phyloP scores from a whole-genome alignment of 1,140 invertebrate genomes.

The Heliothis virescens region DNA sequence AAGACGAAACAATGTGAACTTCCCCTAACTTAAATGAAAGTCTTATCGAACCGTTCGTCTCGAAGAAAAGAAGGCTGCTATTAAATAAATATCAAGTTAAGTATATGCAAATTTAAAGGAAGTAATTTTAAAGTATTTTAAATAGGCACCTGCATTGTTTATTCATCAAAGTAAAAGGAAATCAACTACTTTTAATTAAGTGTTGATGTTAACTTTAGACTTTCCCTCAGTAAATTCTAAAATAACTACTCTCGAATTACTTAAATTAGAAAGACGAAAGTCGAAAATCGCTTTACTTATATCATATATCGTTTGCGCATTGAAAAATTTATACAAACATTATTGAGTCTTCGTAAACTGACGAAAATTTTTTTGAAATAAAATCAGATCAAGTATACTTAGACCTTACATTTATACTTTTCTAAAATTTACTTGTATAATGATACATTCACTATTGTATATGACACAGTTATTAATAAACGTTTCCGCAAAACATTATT shows the following conservation, averaged over 20 bases:
- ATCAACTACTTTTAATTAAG: background rate
- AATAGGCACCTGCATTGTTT: conserved; percentile 24
- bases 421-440: too few relatives aligned
- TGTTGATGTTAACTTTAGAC: background rate
- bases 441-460: background rate
- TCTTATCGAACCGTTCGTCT: background rate
- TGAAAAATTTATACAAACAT: too few relatives aligned
- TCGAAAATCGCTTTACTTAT: too few relatives aligned
- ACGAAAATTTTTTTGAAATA: too few relatives aligned
- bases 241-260: too few relatives aligned
- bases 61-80: conserved; percentile 14
- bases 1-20: background rate
- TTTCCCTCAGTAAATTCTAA: background rate
- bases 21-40: conserved; percentile 27
- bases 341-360: too few relatives aligned
- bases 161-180: background rate
- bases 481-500: conserved; percentile 8
- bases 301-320: too few relatives aligned
- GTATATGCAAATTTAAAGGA: conserved; percentile 35
- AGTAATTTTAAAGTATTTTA: conserved; percentile 43
- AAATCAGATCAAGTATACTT: too few relatives aligned
- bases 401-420: too few relatives aligned
- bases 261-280: too few relatives aligned
- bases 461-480: conserved; percentile 1
- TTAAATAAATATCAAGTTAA: conserved; percentile 44